A percentile compares a stretch with the other conserved stretches of the same genome.
Conservation (phyloP, 2,888 invertebrate genomes). For the Chymomyza caudatula region DNA sequence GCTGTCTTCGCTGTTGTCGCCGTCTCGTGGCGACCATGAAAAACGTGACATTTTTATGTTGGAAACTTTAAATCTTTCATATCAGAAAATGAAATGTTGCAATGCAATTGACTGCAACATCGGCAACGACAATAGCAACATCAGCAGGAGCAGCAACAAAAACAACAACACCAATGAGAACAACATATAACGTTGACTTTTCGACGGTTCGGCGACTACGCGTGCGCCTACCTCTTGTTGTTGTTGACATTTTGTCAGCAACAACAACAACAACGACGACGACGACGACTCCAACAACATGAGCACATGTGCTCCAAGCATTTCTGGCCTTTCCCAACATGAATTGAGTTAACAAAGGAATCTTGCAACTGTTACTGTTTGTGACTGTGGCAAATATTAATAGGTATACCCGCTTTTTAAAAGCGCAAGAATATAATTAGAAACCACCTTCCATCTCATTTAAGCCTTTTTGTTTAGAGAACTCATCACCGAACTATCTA, state of each 20-base stretch:
- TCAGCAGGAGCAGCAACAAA: conserved; percentile 28
- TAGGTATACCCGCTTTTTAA: too few species aligned
- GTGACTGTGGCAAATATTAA: too few species aligned
- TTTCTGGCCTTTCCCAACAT: conserved; percentile 9
- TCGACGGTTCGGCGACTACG: conserved; percentile 61
- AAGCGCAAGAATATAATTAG: too few species aligned
- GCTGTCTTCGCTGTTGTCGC: conserved; percentile 35
- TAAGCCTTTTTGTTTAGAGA: too few species aligned
- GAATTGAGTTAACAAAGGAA: conserved; percentile 4
- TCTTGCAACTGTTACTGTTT: neutral
- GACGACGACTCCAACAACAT: conserved; percentile 10
- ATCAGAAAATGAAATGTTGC: conserved; percentile 73
- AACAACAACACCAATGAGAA: neutral
- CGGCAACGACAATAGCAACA: conserved; percentile 44
- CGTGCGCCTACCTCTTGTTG: conserved; percentile 44
- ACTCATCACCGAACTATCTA: too few species aligned
- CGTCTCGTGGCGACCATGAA: conserved; percentile 75
- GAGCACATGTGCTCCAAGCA: conserved; percentile 40
- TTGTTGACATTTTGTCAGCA: conserved; percentile 11
- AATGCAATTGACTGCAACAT: conserved; percentile 66
- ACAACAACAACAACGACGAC: conserved; percentile 13
- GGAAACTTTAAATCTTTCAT: conserved; percentile 76
- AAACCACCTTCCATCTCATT: too few species aligned
- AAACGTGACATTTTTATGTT: conserved; percentile 78
- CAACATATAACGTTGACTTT: conserved; percentile 37